A percentile compares a stretch with the other conserved stretches of the same genome.
Evolutionary conservation across 2,888 invertebrate genomes (phyloP).

Genomic region (Dasysyrphus tricinctus): DNA sequence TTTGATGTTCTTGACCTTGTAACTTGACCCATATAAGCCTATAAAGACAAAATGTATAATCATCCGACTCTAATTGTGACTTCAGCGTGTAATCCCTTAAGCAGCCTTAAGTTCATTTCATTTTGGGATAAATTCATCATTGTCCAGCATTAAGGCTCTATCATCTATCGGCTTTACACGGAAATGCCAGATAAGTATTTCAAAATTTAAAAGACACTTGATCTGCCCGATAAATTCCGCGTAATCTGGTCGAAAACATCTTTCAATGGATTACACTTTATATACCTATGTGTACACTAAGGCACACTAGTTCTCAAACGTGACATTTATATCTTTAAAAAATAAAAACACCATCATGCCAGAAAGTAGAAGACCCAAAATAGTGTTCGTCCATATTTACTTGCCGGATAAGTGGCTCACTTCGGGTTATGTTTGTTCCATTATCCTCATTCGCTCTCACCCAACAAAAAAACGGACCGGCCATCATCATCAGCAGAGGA

Average conservation of each 20-base stretch:
- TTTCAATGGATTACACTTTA: constrained; percentile 56
- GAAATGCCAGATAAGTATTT: constrained; percentile 68
- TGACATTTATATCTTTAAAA: constrained; percentile 60
- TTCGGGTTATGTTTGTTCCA: constrained; percentile 65
- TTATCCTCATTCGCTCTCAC: constrained; percentile 44
- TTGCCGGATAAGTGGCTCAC: constrained; percentile 69
- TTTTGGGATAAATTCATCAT: constrained; percentile 29
- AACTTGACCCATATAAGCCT: constrained; percentile 55
- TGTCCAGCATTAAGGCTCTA: constrained; percentile 43
- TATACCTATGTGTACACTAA: neutral
- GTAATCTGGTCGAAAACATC: constrained; percentile 66
- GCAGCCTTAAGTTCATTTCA: constrained; percentile 54
- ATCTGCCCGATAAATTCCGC: constrained; percentile 71
- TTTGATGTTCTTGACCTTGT: constrained; percentile 12
- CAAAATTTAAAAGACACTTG: constrained; percentile 59
- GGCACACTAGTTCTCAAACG: constrained; percentile 37
- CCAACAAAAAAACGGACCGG: neutral
- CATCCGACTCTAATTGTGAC: constrained; percentile 69
- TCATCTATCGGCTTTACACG: constrained; percentile 61
- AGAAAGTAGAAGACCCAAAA: neutral
- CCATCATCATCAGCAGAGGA: neutral
- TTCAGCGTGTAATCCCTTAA: constrained; percentile 69
- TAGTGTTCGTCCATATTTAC: constrained; percentile 51
- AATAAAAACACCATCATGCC: neutral
- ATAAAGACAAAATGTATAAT: constrained; percentile 55